A percentile compares a stretch with the other conserved stretches of the same genome.
Evolutionary conservation across 2,888 invertebrate species (phyloP).

Genomic region (Chrysomela aeneicollis): DNA sequence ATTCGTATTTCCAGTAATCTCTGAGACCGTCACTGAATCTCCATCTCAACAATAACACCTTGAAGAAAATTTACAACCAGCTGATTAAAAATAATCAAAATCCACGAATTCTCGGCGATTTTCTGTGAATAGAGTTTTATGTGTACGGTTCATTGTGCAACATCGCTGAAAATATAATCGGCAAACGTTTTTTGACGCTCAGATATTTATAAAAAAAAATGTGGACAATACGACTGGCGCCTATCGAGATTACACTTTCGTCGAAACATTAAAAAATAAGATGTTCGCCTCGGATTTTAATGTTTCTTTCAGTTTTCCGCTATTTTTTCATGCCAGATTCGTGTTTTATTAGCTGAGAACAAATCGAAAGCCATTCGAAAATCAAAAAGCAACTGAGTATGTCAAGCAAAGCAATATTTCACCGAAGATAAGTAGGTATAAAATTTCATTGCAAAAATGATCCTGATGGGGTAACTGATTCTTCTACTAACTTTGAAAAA

Average conservation of each 20-base stretch:
- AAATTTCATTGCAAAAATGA: no score
- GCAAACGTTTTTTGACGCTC: conserved; percentile 2
- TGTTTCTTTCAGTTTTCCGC: background rate
- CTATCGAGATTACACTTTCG: conserved; percentile 5
- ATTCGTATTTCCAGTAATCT: no score
- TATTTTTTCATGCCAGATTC: background rate
- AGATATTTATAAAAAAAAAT: conserved; percentile 1
- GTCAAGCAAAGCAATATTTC: no score
- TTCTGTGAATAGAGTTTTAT: background rate
- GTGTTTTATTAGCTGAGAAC: background rate
- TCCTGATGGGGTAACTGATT: no score
- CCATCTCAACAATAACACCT: background rate
- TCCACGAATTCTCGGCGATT: conserved; percentile 3
- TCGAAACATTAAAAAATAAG: conserved; percentile 6
- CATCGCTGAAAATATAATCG: conserved; percentile 9
- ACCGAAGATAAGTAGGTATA: no score
- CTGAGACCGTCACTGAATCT: no score
- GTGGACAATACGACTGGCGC: conserved; percentile 20
- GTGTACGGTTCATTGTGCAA: conserved; percentile 20
- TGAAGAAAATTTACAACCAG: background rate
- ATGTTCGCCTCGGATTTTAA: background rate
- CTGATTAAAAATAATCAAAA: conserved; percentile 1
- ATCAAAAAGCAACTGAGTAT: background rate
- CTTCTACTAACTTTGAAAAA: no score
- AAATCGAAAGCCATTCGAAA: background rate